Evolutionary conservation across 2,113 vertebrate species (phyloP).

Genomic region (Electrona antarctica): DNA sequence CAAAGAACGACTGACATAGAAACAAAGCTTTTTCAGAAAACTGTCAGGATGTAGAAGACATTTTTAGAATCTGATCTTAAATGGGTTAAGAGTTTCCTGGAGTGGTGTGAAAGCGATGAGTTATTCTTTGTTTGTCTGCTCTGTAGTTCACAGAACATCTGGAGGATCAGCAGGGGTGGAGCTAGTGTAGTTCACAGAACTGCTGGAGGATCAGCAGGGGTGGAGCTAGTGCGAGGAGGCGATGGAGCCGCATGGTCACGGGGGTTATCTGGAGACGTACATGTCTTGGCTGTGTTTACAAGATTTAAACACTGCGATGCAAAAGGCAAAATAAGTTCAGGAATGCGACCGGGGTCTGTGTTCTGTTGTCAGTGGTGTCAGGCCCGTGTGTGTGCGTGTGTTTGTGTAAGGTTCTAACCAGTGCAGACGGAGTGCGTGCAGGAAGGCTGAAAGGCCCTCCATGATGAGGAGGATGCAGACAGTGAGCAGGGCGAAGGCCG

Average conservation of each 20-base stretch:
- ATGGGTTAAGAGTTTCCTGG: too few relatives aligned
- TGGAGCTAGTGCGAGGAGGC: conserved; percentile 46
- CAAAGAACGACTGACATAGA: too few relatives aligned
- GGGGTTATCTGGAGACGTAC: conserved; percentile 33
- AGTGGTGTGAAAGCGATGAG: not conserved
- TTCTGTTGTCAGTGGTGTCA: conserved; percentile 19
- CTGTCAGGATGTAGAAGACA: too few relatives aligned
- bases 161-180: conserved; percentile 26
- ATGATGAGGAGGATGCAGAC: conserved; percentile 95
- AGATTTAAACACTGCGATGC: not conserved
- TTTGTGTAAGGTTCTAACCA: conserved; percentile 82
- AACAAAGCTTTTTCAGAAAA: too few relatives aligned
- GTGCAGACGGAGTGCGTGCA: conserved; percentile 94
- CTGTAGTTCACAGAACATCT: conserved; percentile 1
- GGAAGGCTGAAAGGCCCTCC: conserved; percentile 97
- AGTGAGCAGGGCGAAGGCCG: conserved; percentile 88
- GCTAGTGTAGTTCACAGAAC: conserved; percentile 29
- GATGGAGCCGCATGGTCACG: conserved; percentile 39
- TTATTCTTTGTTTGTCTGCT: not conserved
- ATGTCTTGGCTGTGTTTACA: conserved; percentile 21
- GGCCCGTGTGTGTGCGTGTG: not conserved
- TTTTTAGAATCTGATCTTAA: too few relatives aligned
- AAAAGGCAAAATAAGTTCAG: conserved; percentile 14
- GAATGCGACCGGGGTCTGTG: not conserved
- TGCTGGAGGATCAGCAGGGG: conserved; percentile 28